phyloP scores from a whole-genome alignment of 2,797 vertebrate species.

The Chromis chromis region DNA sequence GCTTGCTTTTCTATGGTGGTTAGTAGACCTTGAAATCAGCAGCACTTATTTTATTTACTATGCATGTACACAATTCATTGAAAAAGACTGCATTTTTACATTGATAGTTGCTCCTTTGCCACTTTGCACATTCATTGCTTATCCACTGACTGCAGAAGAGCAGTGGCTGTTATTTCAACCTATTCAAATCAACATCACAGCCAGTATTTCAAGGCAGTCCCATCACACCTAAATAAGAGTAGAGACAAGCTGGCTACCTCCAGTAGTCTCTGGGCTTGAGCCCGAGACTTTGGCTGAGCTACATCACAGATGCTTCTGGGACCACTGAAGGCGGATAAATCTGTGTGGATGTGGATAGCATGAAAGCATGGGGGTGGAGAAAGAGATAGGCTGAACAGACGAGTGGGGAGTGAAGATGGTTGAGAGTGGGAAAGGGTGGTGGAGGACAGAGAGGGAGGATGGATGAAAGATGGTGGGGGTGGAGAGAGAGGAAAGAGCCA shows the following conservation, averaged over 20 bases:
- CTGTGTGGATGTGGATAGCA: slow-evolving; percentile 15
- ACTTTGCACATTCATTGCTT: not conserved
- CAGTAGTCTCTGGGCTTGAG: slow-evolving; percentile 20
- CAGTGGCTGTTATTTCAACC: not conserved
- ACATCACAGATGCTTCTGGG: slow-evolving; percentile 48
- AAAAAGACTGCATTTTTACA: too few species aligned
- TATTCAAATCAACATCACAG: not conserved
- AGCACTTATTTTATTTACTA: too few species aligned
- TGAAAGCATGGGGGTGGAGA: slow-evolving; percentile 10
- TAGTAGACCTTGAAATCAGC: not conserved
- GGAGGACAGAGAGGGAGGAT: slow-evolving; percentile 5
- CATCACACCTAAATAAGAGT: slow-evolving; percentile 15
- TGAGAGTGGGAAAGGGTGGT: slow-evolving; percentile 5
- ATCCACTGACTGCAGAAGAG: not conserved
- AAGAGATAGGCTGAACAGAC: not conserved
- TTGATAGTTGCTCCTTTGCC: not conserved
- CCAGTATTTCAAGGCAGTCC: slow-evolving; percentile 12
- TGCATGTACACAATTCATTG: too few species aligned
- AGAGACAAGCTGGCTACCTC: slow-evolving; percentile 16
- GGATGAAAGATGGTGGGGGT: slow-evolving; percentile 28
- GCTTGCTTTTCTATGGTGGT: not conserved
- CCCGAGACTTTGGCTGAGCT: slow-evolving; percentile 21
- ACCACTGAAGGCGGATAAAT: slow-evolving; percentile 28
- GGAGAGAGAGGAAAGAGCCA: slow-evolving; percentile 17
- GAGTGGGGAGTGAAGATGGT: slow-evolving; percentile 7